A percentile compares a stretch with the other conserved stretches of the same genome.
These are phyloP conservation scores for Thalassophryne amazonica DNA, from an alignment of 2,797 vertebrate species.

Conservation along the genomic window DNA sequence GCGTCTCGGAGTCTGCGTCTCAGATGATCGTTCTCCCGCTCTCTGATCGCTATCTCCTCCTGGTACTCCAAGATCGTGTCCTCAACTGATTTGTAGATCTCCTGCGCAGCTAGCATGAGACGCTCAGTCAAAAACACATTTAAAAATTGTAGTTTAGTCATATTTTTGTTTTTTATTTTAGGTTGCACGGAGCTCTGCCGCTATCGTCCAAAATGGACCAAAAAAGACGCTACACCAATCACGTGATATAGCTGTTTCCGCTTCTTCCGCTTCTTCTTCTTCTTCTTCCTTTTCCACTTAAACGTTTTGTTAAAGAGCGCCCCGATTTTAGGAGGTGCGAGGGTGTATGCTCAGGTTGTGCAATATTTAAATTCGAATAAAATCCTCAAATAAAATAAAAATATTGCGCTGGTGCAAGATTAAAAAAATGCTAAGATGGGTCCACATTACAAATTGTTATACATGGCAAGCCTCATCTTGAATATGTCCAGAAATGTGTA, in stretches of 20 bases:
- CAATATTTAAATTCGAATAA: no score
- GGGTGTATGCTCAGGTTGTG: no score
- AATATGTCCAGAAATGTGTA: no score
- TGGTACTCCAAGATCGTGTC: conserved; percentile 77
- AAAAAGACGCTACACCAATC: conserved; percentile 64
- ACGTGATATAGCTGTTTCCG: conserved; percentile 63
- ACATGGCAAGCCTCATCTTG: no score
- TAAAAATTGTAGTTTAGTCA: conserved; percentile 77
- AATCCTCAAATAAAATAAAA: no score
- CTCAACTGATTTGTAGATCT: conserved; percentile 77
- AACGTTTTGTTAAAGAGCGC: no score
- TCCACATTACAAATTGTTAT: no score
- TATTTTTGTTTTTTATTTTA: no score
- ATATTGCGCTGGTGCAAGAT: no score
- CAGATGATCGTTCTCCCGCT: conserved; percentile 77
- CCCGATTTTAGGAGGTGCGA: no score
- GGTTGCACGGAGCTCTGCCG: conserved; percentile 21
- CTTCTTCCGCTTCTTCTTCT: background rate
- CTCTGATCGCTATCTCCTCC: conserved; percentile 74
- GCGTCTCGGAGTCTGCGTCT: conserved; percentile 75
- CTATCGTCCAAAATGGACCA: conserved; percentile 66
- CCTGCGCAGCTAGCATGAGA: conserved; percentile 76
- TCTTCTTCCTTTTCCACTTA: background rate
- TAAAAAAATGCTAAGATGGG: no score
- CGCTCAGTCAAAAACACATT: conserved; percentile 78